Conservation (phyloP, 2,888 invertebrate species). For the Ceriagrion tenellum region DNA sequence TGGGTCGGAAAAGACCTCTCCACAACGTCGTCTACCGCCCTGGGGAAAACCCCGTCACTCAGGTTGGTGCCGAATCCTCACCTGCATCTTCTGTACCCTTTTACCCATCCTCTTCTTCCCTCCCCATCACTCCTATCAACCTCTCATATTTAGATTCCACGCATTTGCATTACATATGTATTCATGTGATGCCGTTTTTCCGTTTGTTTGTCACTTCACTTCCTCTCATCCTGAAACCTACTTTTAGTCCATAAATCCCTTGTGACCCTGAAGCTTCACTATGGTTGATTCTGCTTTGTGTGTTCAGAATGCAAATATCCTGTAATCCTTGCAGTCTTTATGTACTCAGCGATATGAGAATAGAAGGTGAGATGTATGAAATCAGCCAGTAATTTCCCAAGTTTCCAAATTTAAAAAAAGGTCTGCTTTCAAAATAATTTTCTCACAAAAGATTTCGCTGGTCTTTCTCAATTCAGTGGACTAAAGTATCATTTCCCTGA, state of each 20-base stretch:
- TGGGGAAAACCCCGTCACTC: constrained; percentile 93
- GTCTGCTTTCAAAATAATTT: neutral
- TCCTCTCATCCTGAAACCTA: constrained; percentile 2
- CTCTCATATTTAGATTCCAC: neutral
- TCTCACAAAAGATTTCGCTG: neutral
- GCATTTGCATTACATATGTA: constrained; percentile 19
- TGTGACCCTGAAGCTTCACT: constrained; percentile 45
- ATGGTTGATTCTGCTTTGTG: constrained; percentile 63
- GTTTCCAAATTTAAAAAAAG: neutral
- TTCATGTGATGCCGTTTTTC: constrained; percentile 9
- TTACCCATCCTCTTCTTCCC: neutral
- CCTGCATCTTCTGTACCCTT: neutral
- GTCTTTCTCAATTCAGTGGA: neutral
- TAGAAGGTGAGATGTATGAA: constrained; percentile 53
- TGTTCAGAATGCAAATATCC: constrained; percentile 49
- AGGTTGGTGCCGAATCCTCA: constrained; percentile 80
- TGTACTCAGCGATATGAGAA: constrained; percentile 53
- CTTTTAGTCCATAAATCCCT: neutral
- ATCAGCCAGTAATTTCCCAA: neutral
- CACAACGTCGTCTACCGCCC: constrained; percentile 94
- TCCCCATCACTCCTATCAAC: neutral
- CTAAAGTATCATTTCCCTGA: neutral
- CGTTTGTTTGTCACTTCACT: constrained; percentile 40
- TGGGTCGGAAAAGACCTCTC: constrained; percentile 92
- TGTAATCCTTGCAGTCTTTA: neutral